Evolutionary conservation across 2,888 invertebrate species (phyloP).

Genomic region (Campoletis raptor): DNA sequence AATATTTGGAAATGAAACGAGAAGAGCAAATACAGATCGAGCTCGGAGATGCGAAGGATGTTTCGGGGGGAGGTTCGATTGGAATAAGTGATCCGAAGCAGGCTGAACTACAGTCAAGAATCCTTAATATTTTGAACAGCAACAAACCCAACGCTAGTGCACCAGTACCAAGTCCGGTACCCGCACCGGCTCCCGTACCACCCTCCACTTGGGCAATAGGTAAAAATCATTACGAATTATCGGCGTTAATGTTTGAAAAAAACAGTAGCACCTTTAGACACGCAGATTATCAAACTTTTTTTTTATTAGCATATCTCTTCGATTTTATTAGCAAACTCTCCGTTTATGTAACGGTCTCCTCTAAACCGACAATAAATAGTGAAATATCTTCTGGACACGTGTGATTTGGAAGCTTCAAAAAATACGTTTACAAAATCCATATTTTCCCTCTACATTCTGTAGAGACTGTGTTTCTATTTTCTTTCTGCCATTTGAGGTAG

Average conservation of each 20-base stretch:
- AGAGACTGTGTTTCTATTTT: background rate
- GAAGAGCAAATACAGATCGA: slow-evolving; percentile 92
- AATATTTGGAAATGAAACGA: slow-evolving; percentile 90
- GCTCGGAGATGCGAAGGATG: slow-evolving; percentile 88
- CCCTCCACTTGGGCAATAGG: slow-evolving; percentile 81
- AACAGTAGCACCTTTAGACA: background rate
- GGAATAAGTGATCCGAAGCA: slow-evolving; percentile 87
- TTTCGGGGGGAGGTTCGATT: slow-evolving; percentile 83
- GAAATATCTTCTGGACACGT: slow-evolving; percentile 28
- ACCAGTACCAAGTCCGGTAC: slow-evolving; percentile 80
- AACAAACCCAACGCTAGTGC: slow-evolving; percentile 82
- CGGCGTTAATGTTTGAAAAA: slow-evolving; percentile 2
- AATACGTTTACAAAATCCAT: slow-evolving; percentile 8
- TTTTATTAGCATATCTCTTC: background rate
- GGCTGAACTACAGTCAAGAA: slow-evolving; percentile 91
- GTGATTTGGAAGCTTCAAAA: slow-evolving; percentile 2
- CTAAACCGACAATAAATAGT: slow-evolving; percentile 47
- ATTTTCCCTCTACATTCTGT: slow-evolving; percentile 28
- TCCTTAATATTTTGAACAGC: slow-evolving; percentile 91
- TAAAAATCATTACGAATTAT: slow-evolving; percentile 72
- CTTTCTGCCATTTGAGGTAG: background rate
- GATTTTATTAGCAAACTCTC: background rate
- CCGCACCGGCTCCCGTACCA: slow-evolving; percentile 80
- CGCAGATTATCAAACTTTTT: slow-evolving; percentile 1
- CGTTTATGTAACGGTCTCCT: slow-evolving; percentile 25